Conservation (phyloP, 2,113 vertebrate species). For the Octodon degus region DNA sequence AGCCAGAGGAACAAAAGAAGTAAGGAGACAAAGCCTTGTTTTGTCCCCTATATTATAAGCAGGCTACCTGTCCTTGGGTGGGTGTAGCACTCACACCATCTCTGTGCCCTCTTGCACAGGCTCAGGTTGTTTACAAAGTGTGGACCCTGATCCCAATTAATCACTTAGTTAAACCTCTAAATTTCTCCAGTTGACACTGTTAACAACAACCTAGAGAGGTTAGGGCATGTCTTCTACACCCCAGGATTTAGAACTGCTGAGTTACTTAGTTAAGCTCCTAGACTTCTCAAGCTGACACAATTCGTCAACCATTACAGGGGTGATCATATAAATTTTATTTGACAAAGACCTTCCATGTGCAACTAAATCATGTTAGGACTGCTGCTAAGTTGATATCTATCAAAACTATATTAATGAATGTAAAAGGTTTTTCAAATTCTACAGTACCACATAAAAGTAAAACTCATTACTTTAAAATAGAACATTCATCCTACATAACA, state of each 20-base stretch:
- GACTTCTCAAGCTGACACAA: neutral
- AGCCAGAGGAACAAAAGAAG: neutral
- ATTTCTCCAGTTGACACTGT: neutral
- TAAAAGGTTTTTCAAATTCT: neutral
- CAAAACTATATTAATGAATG: neutral
- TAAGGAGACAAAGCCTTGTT: neutral
- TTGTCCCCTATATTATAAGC: neutral
- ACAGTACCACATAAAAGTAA: constrained; percentile 7
- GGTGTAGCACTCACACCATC: neutral
- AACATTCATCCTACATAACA: neutral
- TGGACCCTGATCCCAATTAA: neutral
- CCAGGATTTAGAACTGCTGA: neutral
- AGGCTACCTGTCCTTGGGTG: neutral
- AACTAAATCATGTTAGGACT: neutral
- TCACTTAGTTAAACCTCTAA: neutral
- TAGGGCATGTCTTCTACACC: neutral
- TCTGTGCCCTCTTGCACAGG: neutral
- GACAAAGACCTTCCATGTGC: neutral
- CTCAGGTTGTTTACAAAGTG: neutral
- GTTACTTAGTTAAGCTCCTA: neutral
- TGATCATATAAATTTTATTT: neutral
- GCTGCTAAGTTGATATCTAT: neutral
- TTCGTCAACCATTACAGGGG: neutral
- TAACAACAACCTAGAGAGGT: neutral
- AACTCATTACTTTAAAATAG: neutral